Evolutionary conservation across 1,140 invertebrate genomes (phyloP).

Genomic region (Globodera rostochiensis): DNA sequence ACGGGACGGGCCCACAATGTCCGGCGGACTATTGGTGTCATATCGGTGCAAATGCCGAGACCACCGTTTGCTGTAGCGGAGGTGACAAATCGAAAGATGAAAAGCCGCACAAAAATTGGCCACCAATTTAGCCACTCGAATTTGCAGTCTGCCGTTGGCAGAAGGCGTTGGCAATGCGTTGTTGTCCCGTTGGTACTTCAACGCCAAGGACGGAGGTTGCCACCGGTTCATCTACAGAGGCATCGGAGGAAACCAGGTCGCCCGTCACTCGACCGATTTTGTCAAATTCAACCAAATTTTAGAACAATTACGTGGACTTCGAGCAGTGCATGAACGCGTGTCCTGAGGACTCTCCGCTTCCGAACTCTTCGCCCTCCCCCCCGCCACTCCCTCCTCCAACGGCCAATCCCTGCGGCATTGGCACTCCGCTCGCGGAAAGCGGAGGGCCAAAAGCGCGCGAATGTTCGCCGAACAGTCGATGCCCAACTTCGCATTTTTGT

Average conservation of each 20-base stretch:
- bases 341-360: slow-evolving; percentile 39
- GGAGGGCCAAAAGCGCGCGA: slow-evolving; percentile 33
- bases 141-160: slow-evolving; percentile 55
- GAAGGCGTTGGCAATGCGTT: slow-evolving; percentile 54
- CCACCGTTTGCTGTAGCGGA: slow-evolving; percentile 62
- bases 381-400: slow-evolving; percentile 38
- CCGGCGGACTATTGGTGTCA: slow-evolving; percentile 63
- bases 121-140: slow-evolving; percentile 42
- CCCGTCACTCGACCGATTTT: slow-evolving; percentile 36
- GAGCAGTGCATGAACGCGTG: slow-evolving; percentile 53
- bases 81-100: slow-evolving; percentile 35
- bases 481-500: slow-evolving; percentile 59
- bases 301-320: slow-evolving; percentile 46
- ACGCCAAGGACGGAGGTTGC: slow-evolving; percentile 51
- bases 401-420: slow-evolving; percentile 55
- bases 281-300: slow-evolving; percentile 38
- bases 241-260: slow-evolving; percentile 61
- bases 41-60: slow-evolving; percentile 56
- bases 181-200: slow-evolving; percentile 58
- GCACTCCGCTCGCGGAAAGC: slow-evolving; percentile 50
- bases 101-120: not conserved
- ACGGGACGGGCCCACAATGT: slow-evolving; percentile 52
- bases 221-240: slow-evolving; percentile 62
- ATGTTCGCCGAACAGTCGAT: slow-evolving; percentile 34
- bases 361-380: not conserved